Base-by-base conservation (phyloP, 2,888 invertebrate species). In the Periphyllus acericola region DNA sequence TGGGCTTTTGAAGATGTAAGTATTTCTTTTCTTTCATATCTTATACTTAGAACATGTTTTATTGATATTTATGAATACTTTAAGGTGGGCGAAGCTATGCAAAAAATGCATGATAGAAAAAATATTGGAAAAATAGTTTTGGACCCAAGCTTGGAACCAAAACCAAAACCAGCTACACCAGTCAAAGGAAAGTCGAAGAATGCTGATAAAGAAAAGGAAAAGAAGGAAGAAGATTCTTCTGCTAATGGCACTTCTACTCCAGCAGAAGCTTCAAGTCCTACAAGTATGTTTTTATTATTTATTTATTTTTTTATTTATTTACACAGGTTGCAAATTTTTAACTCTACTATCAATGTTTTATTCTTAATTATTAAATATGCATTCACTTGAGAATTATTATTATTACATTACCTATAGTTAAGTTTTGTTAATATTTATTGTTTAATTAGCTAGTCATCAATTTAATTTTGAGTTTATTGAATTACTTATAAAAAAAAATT, bases 71-170 rank as follows among this genome's bases (percentile, higher is more conserved):
- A 2, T 46, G 36, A 60, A 66, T 60, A 71, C 11, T 72, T 87
- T 29, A 89, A 96, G 96, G 95, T 96, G 29, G 94, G 95, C 46
- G 96, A 97, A 91, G 97, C 96, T 11, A 97, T 97, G 97, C 96
- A 96, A 92, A 96, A 96, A 92, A 95, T 97, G 95, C 97, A 97
- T 92, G 97, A 97, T 91, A 95, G 96, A 91, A 96, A 96, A 92
- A 97, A 97, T 92, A 94, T 97, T 90, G 97, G 97, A 88, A 97
- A 97, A 92, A 94, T 97, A 78, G 94, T 97, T 76, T 92, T 97
- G 89, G 96, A 97, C 91, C 96, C 96, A 40, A 94, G 94, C 74
- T 91, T 95, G 91, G 95, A 95, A 91, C 95, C 96, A 3, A 95
- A 95, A 91, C 95, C 95, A 52, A 95, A 95, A 91, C 95, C 95